phyloP scores from a whole-genome alignment of 37 sponge, comb jelly and placozoan genomes.

The Crambe crambe region DNA sequence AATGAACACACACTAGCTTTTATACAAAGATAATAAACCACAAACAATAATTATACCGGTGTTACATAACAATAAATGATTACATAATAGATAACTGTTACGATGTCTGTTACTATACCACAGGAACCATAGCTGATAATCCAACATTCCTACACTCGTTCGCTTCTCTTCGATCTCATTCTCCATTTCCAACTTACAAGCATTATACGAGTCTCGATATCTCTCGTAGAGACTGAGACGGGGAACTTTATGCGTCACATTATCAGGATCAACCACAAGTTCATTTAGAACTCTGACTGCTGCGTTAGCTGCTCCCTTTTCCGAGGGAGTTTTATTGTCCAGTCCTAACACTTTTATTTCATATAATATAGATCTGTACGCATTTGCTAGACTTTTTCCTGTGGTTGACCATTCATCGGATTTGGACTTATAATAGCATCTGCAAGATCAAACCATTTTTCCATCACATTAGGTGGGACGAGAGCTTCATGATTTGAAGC shows the following conservation, averaged over 20 bases:
- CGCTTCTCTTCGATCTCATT: conserved; percentile 34
- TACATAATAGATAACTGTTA: no score
- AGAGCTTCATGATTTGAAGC: neutral
- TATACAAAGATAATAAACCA: no score
- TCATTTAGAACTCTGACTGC: conserved; percentile 24
- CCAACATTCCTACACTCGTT: neutral
- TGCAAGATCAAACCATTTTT: conserved; percentile 58
- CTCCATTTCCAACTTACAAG: conserved; percentile 43
- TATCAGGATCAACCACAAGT: conserved; percentile 26
- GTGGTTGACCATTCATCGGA: conserved; percentile 39
- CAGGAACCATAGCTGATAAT: conserved; percentile 67
- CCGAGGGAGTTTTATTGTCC: neutral
- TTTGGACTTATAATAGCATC: conserved; percentile 49
- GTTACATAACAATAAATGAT: no score
- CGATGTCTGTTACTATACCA: no score
- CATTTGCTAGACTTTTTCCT: conserved; percentile 50
- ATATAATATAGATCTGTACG: conserved; percentile 33
- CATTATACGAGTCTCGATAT: conserved; percentile 40
- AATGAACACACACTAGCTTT: no score
- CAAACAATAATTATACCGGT: no score
- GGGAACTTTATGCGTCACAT: conserved; percentile 1
- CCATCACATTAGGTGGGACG: conserved; percentile 51
- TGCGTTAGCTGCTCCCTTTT: neutral
- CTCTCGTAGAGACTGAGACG: conserved; percentile 36
- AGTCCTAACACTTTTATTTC: conserved; percentile 17